Percentiles rank a stretch among this genome's conserved stretches.
Evolutionary conservation across 2,113 vertebrate genomes (phyloP).

Genomic region (Austrofundulus limnaeus): DNA sequence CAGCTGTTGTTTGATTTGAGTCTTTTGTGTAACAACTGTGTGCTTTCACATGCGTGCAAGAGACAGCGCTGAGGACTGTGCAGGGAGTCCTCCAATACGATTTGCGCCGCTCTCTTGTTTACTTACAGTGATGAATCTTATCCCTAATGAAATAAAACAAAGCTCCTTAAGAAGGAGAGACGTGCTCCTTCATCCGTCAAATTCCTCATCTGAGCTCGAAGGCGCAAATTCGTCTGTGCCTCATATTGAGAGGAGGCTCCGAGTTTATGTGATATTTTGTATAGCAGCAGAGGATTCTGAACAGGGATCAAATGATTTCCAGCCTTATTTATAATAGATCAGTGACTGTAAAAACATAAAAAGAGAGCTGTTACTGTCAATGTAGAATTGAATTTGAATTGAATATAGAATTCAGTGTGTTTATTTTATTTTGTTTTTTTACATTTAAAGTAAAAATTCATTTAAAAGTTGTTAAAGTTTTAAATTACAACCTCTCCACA

Average conservation of each 20-base stretch:
- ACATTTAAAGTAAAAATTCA: too few relatives aligned
- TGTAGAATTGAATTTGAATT: background rate
- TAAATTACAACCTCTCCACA: too few relatives aligned
- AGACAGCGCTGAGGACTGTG: constrained; percentile 28
- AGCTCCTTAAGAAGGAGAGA: constrained; percentile 69
- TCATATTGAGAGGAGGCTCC: constrained; percentile 32
- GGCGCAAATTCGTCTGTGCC: constrained; percentile 37
- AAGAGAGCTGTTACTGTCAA: background rate
- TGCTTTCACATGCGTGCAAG: constrained; percentile 13
- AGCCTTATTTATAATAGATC: constrained; percentile 9
- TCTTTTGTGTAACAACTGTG: constrained; percentile 39
- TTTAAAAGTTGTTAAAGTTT: too few relatives aligned
- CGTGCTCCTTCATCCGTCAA: constrained; percentile 72
- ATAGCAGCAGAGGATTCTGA: background rate
- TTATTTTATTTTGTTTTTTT: too few relatives aligned
- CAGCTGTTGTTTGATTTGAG: constrained; percentile 61
- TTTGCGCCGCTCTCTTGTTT: constrained; percentile 73
- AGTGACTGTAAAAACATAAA: background rate
- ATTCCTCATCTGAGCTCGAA: constrained; percentile 59
- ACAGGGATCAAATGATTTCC: background rate
- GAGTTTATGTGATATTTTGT: constrained; percentile 4
- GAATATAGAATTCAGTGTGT: too few relatives aligned
- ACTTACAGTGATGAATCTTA: constrained; percentile 74
- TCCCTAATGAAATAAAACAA: constrained; percentile 79
- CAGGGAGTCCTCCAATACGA: constrained; percentile 61